phyloP scores from a whole-genome alignment of 2,888 invertebrate species.

The Archaeoteleia sp. region DNA sequence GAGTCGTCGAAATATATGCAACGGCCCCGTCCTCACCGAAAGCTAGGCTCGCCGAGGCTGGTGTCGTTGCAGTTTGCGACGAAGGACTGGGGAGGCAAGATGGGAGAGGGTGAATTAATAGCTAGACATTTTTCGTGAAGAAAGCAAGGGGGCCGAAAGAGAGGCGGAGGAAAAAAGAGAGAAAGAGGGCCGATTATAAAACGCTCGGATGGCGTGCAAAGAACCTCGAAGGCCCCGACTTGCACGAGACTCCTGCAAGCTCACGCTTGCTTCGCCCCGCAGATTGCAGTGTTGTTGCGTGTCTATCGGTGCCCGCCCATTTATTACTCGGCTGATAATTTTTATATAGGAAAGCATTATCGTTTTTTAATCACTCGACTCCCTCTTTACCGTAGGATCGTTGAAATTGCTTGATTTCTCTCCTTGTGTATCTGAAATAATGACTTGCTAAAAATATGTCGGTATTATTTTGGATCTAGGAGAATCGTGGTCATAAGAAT shows the following conservation, averaged over 20 bases:
- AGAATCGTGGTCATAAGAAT: too few relatives aligned
- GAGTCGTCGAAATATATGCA: conserved; percentile 44
- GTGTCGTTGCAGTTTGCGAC: conserved; percentile 28
- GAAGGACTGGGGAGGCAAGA: neutral
- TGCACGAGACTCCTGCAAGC: conserved; percentile 60
- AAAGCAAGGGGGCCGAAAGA: conserved; percentile 36
- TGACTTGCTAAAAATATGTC: too few relatives aligned
- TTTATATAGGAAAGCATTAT: conserved; percentile 63
- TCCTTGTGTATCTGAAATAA: neutral
- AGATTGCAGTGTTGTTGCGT: conserved; percentile 68
- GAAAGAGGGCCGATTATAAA: conserved; percentile 62
- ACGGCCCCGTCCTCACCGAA: conserved; percentile 29
- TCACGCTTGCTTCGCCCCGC: conserved; percentile 48
- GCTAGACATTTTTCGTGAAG: conserved; percentile 46
- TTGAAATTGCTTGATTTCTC: conserved; percentile 25
- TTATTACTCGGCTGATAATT: conserved; percentile 64
- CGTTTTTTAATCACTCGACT: conserved; percentile 61
- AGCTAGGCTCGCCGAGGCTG: conserved; percentile 28
- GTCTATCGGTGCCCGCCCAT: conserved; percentile 65
- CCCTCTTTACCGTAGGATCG: conserved; percentile 8
- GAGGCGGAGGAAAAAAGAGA: conserved; percentile 41
- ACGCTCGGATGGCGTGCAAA: conserved; percentile 60
- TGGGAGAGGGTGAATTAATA: conserved; percentile 45
- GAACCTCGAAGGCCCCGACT: conserved; percentile 59
- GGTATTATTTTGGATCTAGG: too few relatives aligned